These are phyloP conservation scores for Tonatia bakeri DNA, from an alignment of 2,113 vertebrate species.

Conservation along the genomic window DNA sequence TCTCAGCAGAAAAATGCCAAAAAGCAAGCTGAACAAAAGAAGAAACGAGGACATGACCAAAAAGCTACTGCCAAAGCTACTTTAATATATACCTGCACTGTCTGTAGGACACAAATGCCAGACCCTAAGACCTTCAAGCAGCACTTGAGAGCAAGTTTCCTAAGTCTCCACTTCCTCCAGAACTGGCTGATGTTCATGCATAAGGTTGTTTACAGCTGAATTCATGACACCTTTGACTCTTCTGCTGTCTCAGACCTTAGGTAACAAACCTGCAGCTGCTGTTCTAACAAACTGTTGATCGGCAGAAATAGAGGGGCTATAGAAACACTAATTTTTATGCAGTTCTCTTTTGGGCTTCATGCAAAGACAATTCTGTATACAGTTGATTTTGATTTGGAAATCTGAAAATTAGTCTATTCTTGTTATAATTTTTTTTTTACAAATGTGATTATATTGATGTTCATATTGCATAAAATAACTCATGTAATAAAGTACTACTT, in stretches of 20 bases:
- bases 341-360: slow-evolving; percentile 84
- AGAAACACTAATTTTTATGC: slow-evolving; percentile 87
- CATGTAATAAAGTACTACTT: slow-evolving; percentile 89
- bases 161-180: slow-evolving; percentile 87
- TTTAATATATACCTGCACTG: slow-evolving; percentile 90
- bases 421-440: slow-evolving; percentile 85
- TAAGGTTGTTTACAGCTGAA: slow-evolving; percentile 83
- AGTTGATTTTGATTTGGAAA: slow-evolving; percentile 87
- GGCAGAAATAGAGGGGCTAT: slow-evolving; percentile 87
- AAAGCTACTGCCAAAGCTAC: slow-evolving; percentile 93
- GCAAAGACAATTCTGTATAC: slow-evolving; percentile 86
- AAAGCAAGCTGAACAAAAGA: slow-evolving; percentile 97
- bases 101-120: slow-evolving; percentile 90
- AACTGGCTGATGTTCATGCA: slow-evolving; percentile 86
- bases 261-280: slow-evolving; percentile 86
- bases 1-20: slow-evolving; percentile 98
- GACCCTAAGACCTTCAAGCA: slow-evolving; percentile 89
- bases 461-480: slow-evolving; percentile 90
- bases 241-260: slow-evolving; percentile 83
- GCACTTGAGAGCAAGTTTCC: slow-evolving; percentile 89
- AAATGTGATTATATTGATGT: slow-evolving; percentile 90
- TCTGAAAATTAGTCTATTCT: slow-evolving; percentile 85
- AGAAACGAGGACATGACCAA: slow-evolving; percentile 96
- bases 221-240: slow-evolving; percentile 81
- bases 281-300: slow-evolving; percentile 87